Evolutionary conservation across 2,113 vertebrate species (phyloP).

Genomic region (human): DNA sequence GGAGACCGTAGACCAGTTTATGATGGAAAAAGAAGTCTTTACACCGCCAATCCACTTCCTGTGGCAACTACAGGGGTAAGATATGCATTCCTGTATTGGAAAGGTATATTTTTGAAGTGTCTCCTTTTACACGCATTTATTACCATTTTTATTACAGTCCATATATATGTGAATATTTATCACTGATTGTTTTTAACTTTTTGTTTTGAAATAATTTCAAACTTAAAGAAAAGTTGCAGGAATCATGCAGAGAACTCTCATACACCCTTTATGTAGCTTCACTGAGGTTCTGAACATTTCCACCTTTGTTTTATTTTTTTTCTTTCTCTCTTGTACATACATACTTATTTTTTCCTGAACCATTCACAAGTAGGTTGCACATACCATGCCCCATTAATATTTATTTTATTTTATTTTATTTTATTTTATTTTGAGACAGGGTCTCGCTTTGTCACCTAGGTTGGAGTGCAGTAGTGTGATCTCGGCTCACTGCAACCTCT

Average conservation of each 20-base stretch:
- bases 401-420: not conserved
- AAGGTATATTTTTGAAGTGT: conserved; percentile 22
- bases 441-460: no score
- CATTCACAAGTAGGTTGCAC: not conserved
- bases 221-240: not conserved
- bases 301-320: conserved; percentile 2
- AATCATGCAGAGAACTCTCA: not conserved
- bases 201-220: conserved; percentile 55
- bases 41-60: conserved; percentile 96
- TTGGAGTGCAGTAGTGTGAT: no score
- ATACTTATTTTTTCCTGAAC: conserved; percentile 11
- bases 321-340: not conserved
- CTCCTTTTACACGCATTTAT: conserved; percentile 25
- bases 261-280: not conserved
- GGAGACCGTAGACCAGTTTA: conserved; percentile 97
- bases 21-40: conserved; percentile 98
- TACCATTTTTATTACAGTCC: not conserved
- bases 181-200: conserved; percentile 15
- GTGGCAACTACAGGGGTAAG: conserved; percentile 97
- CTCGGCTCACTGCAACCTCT: no score
- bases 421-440: no score
- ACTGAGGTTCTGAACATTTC: conserved; percentile 5
- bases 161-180: not conserved
- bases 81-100: not conserved
- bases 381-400: not conserved